Evolutionary conservation across 2,797 vertebrate genomes (phyloP), one percentile per base, ranked within the genome.

Genomic region (Chanos chanos): DNA sequence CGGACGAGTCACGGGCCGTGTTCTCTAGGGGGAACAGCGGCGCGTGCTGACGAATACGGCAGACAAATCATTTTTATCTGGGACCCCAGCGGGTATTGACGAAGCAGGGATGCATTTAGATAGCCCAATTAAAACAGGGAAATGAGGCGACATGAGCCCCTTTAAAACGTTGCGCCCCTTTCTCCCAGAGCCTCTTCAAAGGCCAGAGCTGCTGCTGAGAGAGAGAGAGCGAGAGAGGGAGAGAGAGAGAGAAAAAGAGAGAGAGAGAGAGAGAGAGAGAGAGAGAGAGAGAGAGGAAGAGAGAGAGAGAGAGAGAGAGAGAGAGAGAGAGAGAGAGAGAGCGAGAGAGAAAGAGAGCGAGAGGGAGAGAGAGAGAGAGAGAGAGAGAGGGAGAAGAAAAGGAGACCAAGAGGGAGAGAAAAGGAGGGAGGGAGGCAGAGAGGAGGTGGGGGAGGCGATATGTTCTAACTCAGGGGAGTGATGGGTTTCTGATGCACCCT

Each of bases 31-130:
- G 74, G 65, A 76, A 72, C 61, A 27, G 73, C 70, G 5, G 78
- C 74, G 81, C 85, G 85, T 90, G 86, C 78, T 24, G 27, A 49
- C 52, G 82, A 88, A 89, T 85, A 81, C 77, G 65, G 75, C 81
- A 82, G 80, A 85, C 84, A 85, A 90, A 90, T 90, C 81, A 88
- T 86, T 86, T 89, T 86, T 86, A 89, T 86, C 83, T 77, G 77
- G 76, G 76, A 85, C 77, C 81, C 85, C 78, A 61, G 77, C 69
- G 86, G 87, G 85, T 87, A 86, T 89, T 83, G 85, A 86, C 85
- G 87, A 86, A 85, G 78, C 69, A 45, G 83, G 84, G 85, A 86
- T 90, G 87, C 87, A 89, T 90, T 90, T 89, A 91, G 85, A 91
- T 87, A 83, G 86, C 79, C 83, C 85, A 89, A 90, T 90, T 90